Percentiles rank a stretch among this genome's conserved stretches.
Evolutionary conservation across 2,888 invertebrate genomes (phyloP).

Genomic region (Rhagonycha fulva): DNA sequence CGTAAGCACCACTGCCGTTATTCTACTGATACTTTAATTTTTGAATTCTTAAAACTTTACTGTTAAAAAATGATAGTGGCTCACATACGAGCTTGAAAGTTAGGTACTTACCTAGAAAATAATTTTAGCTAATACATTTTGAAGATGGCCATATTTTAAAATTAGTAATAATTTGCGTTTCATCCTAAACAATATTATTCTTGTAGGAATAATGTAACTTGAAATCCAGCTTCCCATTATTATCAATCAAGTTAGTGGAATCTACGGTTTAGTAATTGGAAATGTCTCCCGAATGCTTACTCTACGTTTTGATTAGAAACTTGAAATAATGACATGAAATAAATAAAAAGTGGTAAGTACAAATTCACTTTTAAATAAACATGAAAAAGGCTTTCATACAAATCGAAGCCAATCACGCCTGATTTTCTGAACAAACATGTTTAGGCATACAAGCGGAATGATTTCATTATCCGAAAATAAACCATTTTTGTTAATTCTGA

Average conservation of each 20-base stretch:
- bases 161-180: too few relatives aligned
- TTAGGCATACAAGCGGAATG: neutral
- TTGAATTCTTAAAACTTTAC: too few relatives aligned
- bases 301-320: neutral
- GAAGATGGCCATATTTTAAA: too few relatives aligned
- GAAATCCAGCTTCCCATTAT: neutral
- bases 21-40: too few relatives aligned
- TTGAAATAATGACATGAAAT: neutral
- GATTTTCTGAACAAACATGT: neutral
- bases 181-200: neutral
- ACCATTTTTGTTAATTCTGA: neutral
- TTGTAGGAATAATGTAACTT: neutral
- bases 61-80: too few relatives aligned
- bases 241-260: neutral
- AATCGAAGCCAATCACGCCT: neutral
- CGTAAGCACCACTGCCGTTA: too few relatives aligned
- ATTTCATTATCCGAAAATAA: neutral
- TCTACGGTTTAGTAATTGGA: neutral
- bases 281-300: neutral
- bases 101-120: too few relatives aligned
- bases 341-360: neutral
- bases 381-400: neutral
- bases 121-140: too few relatives aligned
- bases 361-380: neutral
- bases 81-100: too few relatives aligned